Conservation (phyloP, 2,797 vertebrate species). For the Protonibea diacanthus region DNA sequence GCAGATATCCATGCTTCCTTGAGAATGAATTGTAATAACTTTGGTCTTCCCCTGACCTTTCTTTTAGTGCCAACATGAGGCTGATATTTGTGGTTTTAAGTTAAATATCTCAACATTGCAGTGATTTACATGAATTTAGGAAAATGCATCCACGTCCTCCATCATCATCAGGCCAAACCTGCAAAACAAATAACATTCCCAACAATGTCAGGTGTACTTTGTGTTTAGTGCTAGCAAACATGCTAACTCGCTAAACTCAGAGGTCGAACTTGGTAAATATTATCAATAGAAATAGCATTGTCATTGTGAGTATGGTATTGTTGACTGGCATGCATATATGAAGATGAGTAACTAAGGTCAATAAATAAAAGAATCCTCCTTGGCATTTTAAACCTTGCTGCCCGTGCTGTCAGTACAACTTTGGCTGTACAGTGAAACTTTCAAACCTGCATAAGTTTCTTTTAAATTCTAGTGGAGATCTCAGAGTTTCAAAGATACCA, state of each 20-base stretch:
- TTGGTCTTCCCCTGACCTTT: not conserved
- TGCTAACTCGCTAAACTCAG: not conserved
- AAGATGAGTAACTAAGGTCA: not conserved
- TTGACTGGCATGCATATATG: not conserved
- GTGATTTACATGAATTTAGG: not conserved
- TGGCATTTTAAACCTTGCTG: slow-evolving; percentile 4
- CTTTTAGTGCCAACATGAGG: too few species aligned
- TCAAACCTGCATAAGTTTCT: not conserved
- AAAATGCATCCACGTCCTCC: not conserved
- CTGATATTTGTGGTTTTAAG: too few species aligned
- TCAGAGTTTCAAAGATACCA: slow-evolving; percentile 27
- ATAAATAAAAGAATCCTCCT: not conserved
- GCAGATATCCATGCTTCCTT: not conserved
- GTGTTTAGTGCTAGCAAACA: not conserved
- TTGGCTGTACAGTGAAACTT: slow-evolving; percentile 26
- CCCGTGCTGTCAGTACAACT: not conserved
- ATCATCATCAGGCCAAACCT: not conserved
- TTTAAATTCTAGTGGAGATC: slow-evolving; percentile 22
- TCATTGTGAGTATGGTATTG: too few species aligned
- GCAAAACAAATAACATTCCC: not conserved
- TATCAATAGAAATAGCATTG: too few species aligned
- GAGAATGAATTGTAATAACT: not conserved
- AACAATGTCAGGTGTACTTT: too few species aligned
- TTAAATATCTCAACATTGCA: too few species aligned
- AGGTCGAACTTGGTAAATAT: not conserved